Evolutionary conservation across 2,113 vertebrate species (phyloP), one percentile per base, ranked within the genome.

Genomic region (Dromiciops gliroides): DNA sequence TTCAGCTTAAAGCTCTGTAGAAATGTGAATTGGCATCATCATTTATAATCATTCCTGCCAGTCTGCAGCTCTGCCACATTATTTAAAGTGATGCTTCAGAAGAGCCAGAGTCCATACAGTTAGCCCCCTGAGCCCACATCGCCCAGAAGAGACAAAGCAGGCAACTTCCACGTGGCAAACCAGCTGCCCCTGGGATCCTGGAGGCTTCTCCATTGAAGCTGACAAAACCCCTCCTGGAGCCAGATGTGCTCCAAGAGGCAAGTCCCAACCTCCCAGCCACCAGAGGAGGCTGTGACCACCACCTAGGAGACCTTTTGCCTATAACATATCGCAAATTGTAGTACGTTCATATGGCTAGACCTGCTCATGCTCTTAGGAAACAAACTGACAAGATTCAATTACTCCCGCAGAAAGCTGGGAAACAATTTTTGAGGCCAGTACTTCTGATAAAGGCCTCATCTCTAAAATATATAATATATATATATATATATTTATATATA

Each of bases 371-470:
- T 89, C 92, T 90, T n/a, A 50, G 88, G 49, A 31, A 48, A 37
- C 90, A 60, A 95, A 91, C 93, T 95, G 75, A 95, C 97, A 95
- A 91, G 88, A 52, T 97, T 96, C 50, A 93, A 96, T 95, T 94
- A 96, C 88, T 97, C 92, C 98, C 95, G n/a, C n/a, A n/a, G n/a
- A n/a, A n/a, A n/a, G n/a, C n/a, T n/a, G n/a, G n/a, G n/a, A n/a
- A n/a, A n/a, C n/a, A n/a, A n/a, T n/a, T n/a, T n/a, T n/a, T n/a
- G n/a, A n/a, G n/a, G n/a, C n/a, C n/a, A n/a, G n/a, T n/a, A n/a
- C n/a, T n/a, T n/a, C n/a, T n/a, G n/a, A n/a, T n/a, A n/a, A n/a
- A n/a, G n/a, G n/a, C n/a, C n/a, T n/a, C n/a, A n/a, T n/a, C n/a
- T n/a, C n/a, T n/a, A n/a, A n/a, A n/a, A n/a, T n/a, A n/a, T n/a